phyloP scores from a whole-genome alignment of 2,113 vertebrate genomes.

The Varanus salvator region DNA sequence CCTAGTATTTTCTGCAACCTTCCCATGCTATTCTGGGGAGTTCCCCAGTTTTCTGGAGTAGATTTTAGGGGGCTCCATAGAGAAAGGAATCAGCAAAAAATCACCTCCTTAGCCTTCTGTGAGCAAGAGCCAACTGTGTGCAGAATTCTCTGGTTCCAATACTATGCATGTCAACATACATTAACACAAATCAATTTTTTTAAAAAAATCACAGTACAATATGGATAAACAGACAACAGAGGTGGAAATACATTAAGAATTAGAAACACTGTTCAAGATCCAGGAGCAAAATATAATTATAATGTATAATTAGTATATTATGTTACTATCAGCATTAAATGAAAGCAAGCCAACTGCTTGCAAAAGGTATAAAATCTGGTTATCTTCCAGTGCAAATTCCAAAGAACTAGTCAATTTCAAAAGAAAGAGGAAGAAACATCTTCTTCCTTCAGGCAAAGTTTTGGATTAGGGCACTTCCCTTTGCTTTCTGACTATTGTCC shows the following conservation, averaged over 20 bases:
- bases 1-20: not conserved
- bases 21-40: not conserved
- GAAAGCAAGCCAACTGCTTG: not conserved
- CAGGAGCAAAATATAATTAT: not conserved
- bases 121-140: not conserved
- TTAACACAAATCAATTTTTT: slow-evolving; percentile 74
- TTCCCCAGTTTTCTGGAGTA: not conserved
- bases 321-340: slow-evolving; percentile 47
- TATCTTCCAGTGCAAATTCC: not conserved
- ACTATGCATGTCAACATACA: slow-evolving; percentile 80
- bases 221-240: slow-evolving; percentile 72
- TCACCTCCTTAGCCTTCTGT: not conserved
- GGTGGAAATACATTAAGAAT: not conserved
- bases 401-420: not conserved
- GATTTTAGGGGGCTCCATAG: not conserved
- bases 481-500: not conserved
- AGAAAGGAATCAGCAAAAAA: not conserved
- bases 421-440: slow-evolving; percentile 20
- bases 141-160: not conserved
- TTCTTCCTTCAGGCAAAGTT: slow-evolving; percentile 5
- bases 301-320: no score
- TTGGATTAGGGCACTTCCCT: slow-evolving; percentile 16
- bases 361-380: not conserved
- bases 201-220: slow-evolving; percentile 59
- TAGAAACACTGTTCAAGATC: slow-evolving; percentile 48